These are phyloP conservation scores for Tipula vernalis DNA, from an alignment of 2,888 invertebrate genomes.

Conservation along the genomic window DNA sequence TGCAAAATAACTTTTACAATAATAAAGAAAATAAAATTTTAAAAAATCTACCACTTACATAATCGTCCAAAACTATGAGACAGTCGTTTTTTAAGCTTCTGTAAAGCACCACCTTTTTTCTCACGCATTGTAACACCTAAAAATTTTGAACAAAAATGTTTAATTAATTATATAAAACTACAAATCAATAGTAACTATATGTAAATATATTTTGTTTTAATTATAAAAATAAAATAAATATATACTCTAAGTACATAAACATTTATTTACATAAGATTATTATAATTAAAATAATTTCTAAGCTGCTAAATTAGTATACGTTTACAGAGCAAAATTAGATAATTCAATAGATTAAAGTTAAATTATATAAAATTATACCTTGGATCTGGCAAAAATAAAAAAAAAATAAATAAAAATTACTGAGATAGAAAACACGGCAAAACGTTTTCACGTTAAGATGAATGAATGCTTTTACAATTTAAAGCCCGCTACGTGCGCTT, in stretches of 20 bases:
- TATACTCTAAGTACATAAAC: neutral
- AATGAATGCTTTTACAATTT: neutral
- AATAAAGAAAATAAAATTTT: neutral
- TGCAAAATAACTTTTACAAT: neutral
- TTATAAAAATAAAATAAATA: neutral
- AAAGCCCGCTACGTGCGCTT: neutral
- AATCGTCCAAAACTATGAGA: constrained; percentile 93
- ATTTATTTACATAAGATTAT: neutral
- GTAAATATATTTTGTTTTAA: neutral
- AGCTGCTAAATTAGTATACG: neutral
- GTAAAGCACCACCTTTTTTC: constrained; percentile 84
- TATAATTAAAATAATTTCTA: neutral
- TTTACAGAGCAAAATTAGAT: neutral
- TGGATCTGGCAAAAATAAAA: neutral
- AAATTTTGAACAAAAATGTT: constrained; percentile 19
- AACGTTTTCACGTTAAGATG: neutral
- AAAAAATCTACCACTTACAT: constrained; percentile 56
- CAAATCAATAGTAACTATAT: neutral
- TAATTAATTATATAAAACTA: neutral
- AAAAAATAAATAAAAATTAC: neutral
- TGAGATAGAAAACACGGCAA: neutral
- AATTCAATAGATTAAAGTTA: neutral
- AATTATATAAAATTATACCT: neutral
- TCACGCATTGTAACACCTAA: constrained; percentile 81
- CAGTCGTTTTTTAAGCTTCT: constrained; percentile 88